Base-by-base conservation (phyloP, 64 coral and sea anemone species). In the Cladopsammia gracilis region DNA sequence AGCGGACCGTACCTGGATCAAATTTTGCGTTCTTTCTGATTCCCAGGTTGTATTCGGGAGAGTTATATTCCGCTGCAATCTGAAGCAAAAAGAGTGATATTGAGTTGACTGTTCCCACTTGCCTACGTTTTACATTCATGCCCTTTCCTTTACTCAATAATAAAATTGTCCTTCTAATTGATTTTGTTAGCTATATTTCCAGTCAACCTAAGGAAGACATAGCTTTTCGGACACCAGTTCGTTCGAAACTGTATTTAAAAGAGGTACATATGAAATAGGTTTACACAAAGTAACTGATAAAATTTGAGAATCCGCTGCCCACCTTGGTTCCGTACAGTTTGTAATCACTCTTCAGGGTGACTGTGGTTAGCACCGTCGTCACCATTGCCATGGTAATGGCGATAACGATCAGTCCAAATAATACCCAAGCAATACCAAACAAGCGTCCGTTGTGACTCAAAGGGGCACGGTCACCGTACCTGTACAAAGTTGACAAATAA, bases 381-480 rank as follows among this genome's bases (percentile, higher is more conserved):
- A 89, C 11, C 43, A 60, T 92, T 24, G 87, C 88, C 76, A 77
- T 96, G 70, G 85, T 71, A 16, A 92, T 46, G 7, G 85, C 60
- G n/a, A 96, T 92, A 19, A 92, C 47, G 11, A 96, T 49, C 3
- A 96, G 43, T 18, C 90, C 94, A 57, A 60, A 82, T 3, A 87
- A 82, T n/a, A 84, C 89, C 94, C 94, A 96, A 20, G 26, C 2
- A 1, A 92, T 77, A 0, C 74, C 94, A 83, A 96, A 96, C 0
- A 88, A 13, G 7, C 94, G 94, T 22, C 94, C 90, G 46, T 23
- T 70, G 61, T 53, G 2, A 8, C 26, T 54, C 58, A 80, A 58
- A 56, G 94, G 94, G 19, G 78, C 76, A 22, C 85, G 62, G 52
- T 96, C 94, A 13, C 94, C 85, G 68, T 92, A 89, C 58, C 94